Base-by-base conservation (phyloP, 2,888 invertebrate species). In the Aphidoletes aphidimyza region DNA sequence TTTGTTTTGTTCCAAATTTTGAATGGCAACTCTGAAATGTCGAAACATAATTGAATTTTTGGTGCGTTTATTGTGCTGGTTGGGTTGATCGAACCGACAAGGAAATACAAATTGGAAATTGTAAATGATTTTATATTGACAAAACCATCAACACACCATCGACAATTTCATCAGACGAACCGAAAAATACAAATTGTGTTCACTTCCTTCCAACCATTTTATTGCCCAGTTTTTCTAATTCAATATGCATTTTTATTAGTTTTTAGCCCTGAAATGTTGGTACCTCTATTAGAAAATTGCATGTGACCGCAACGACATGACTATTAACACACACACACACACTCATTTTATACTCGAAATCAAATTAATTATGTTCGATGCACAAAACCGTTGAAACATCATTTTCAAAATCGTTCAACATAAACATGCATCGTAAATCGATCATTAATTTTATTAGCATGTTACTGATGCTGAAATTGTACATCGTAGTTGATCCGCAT, bases 41-140 rank as follows among this genome's bases (percentile, higher is more conserved):
- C 19, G 17, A 6, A 17, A 47, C 22, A 22, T 54, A 54, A 54
- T 54, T 54, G 54, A 54, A 54, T 54, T 54, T 39, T 39, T n/a
- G n/a, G n/a, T n/a, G n/a, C n/a, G n/a, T 47, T 47, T 54, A 54
- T 54, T 22, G 54, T 54, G 54, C 54, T 54, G 54, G 54, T 54
- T 47, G 17, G 8, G 8, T 47, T 47, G 47, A 47, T 47, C 47
- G 19, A 14, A 14, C 47, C 2, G 6, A 47, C 2, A 2, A 14
- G 47, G 47, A 47, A 47, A 19, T 47, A 47, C 47, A 19, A 47
- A 47, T 17, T 19, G 39, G 5, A 39, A 39, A 39, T 39, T 39
- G 8, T 9, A 17, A 47, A 47, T 22, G 22, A 22, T 54, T n/a
- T 54, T 11, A 54, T 22, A 1, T n/a, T 22, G 22, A 54, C 54